Base-by-base conservation (phyloP, 2,797 vertebrate species). In the Neosalanx taihuensis region DNA sequence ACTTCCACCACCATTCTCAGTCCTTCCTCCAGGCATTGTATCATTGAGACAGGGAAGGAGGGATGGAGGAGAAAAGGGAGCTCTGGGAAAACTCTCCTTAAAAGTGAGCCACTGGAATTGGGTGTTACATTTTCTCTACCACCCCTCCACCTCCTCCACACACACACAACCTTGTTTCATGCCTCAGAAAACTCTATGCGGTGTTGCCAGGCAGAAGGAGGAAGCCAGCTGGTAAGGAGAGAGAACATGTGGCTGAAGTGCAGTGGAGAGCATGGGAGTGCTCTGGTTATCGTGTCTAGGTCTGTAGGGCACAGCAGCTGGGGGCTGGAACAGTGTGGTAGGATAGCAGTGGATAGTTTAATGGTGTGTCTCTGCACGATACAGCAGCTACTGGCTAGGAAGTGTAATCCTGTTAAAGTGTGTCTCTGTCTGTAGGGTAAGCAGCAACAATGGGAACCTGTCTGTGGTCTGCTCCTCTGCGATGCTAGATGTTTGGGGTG, bases 161-260 rank as follows among this genome's bases (percentile, higher is more conserved):
- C 41, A 13, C 41, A 46, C 2, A 46, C 10, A 10, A 10, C 41
- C 75, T 1, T 46, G 81, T 89, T 86, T 83, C 77, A 89, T 80
- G 83, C 86, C 75, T 89, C 87, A 84, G 81, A 89, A 63, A 88
- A 84, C 62, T 74, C 86, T 84, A 82, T 90, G 86, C 90, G 88
- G 77, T 81, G 78, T 79, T 33, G 66, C 5, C n/a, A 74, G 56
- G 73, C 73, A 66, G 71, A 73, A 18, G 29, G 37, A 71, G 37
- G 63, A 53, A 33, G 29, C 30, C 30, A n/a, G 66, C 76, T 73
- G 80, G 71, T 81, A 76, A 64, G 62, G 75, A 79, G 65, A 57
- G 71, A 75, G 33, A 71, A 75, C 72, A 67, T 51, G 73, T 72
- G 59, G 72, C 53, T 17, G 46, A 53, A n/a, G 9, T 61, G 74